These are phyloP conservation scores for Autographa gamma DNA, from an alignment of 2,888 invertebrate species.

Conservation along the genomic window DNA sequence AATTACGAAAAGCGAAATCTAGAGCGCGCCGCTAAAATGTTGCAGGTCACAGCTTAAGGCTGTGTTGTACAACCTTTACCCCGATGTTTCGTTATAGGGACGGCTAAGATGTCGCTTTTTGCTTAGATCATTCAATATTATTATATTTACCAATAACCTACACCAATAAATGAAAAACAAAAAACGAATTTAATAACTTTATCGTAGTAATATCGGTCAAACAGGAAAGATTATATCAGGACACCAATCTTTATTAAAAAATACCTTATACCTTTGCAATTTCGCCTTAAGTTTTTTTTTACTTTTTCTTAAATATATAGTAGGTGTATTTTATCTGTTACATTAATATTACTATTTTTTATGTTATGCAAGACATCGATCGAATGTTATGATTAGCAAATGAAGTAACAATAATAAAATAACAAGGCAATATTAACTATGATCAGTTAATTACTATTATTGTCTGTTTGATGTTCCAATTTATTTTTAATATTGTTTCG, in stretches of 20 bases:
- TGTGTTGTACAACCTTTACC: constrained; percentile 63
- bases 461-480: constrained; percentile 35
- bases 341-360: too few species aligned
- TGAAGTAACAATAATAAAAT: constrained; percentile 17
- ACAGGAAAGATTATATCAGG: too few species aligned
- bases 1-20: constrained; percentile 53
- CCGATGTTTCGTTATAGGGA: constrained; percentile 54
- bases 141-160: too few species aligned
- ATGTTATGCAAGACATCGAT: neutral
- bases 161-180: too few species aligned
- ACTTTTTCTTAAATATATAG: too few species aligned
- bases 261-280: too few species aligned
- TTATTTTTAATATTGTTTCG: constrained; percentile 44
- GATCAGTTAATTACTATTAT: constrained; percentile 27
- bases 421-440: constrained; percentile 14
- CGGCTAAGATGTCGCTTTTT: constrained; percentile 58
- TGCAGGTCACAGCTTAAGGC: constrained; percentile 53
- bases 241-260: too few species aligned
- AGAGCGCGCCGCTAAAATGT: constrained; percentile 47
- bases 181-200: too few species aligned
- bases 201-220: too few species aligned
- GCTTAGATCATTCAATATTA: neutral
- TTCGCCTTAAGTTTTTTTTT: too few species aligned
- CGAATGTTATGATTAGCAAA: constrained; percentile 9
- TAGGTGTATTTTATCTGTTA: too few species aligned